These are phyloP conservation scores for Drosophila busckii DNA, from an alignment of 1,140 invertebrate genomes.

Conservation along the genomic window DNA sequence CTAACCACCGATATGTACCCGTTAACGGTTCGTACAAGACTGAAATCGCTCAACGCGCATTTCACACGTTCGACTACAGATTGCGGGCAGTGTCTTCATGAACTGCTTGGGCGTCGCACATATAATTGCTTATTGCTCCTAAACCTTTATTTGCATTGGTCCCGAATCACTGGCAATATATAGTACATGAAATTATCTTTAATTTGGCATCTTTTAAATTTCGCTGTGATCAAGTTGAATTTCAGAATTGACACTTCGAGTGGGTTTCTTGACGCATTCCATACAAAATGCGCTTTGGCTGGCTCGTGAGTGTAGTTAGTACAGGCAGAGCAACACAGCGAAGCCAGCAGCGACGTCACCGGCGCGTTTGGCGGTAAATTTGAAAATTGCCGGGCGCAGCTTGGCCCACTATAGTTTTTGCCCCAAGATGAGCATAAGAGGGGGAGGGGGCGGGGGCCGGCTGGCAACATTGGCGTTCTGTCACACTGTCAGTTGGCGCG, in stretches of 20 bases:
- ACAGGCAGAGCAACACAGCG: constrained; percentile 37
- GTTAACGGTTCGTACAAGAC: constrained; percentile 76
- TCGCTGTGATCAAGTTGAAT: constrained; percentile 51
- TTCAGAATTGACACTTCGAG: constrained; percentile 58
- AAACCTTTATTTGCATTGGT: constrained; percentile 43
- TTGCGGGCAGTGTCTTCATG: constrained; percentile 45
- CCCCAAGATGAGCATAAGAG: constrained; percentile 1
- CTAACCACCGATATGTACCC: constrained; percentile 76
- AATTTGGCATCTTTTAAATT: constrained; percentile 23
- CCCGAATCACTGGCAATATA: constrained; percentile 7
- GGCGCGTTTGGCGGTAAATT: constrained; percentile 78
- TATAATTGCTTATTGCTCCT: constrained; percentile 31
- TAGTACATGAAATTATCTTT: constrained; percentile 27
- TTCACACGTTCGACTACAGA: constrained; percentile 45
- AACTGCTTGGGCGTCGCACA: constrained; percentile 19
- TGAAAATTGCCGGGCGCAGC: constrained; percentile 69
- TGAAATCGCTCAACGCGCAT: constrained; percentile 64
- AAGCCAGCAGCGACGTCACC: constrained; percentile 29
- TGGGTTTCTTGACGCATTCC: constrained; percentile 78
- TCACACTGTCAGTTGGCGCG: constrained; percentile 27
- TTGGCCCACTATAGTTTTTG: constrained; percentile 23
- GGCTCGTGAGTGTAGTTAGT: constrained; percentile 65
- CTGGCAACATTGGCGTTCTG: constrained; percentile 34
- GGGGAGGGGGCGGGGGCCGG: constrained; percentile 3
- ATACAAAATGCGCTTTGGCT: constrained; percentile 78